Percentiles rank a stretch among this genome's conserved stretches.
These are phyloP conservation scores for Noctua janthe DNA, from an alignment of 2,888 invertebrate genomes.

Conservation along the genomic window DNA sequence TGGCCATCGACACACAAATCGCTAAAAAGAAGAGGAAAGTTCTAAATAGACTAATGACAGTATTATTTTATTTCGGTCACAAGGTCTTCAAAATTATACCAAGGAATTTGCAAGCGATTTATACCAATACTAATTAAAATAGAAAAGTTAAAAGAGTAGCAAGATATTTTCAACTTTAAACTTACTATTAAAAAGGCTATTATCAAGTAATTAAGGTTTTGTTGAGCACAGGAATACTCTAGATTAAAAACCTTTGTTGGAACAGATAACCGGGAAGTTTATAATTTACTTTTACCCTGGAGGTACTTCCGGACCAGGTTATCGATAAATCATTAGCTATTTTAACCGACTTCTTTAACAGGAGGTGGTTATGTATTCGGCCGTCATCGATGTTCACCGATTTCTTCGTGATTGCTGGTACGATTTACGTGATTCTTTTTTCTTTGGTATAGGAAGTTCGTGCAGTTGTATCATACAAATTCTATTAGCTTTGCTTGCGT, in stretches of 20 bases:
- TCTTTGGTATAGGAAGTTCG: too few species aligned
- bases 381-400: not conserved
- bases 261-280: constrained; percentile 27
- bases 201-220: constrained; percentile 27
- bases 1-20: too few species aligned
- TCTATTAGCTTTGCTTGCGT: too few species aligned
- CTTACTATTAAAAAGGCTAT: constrained; percentile 7
- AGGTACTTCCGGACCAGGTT: not conserved
- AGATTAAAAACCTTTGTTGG: constrained; percentile 32
- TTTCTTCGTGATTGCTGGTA: not conserved
- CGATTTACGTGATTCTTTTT: too few species aligned
- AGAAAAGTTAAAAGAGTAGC: not conserved
- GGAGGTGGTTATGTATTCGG: not conserved
- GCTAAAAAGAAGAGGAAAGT: too few species aligned
- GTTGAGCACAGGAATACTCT: not conserved
- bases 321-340: not conserved
- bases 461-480: too few species aligned
- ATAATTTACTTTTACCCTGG: constrained; percentile 7
- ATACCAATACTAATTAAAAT: not conserved
- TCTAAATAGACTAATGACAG: too few species aligned
- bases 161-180: constrained; percentile 1
- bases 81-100: not conserved
- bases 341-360: not conserved
- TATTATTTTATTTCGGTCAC: too few species aligned
- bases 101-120: not conserved